phyloP scores from a whole-genome alignment of 2,888 invertebrate species.

The Salpingus planirostris region DNA sequence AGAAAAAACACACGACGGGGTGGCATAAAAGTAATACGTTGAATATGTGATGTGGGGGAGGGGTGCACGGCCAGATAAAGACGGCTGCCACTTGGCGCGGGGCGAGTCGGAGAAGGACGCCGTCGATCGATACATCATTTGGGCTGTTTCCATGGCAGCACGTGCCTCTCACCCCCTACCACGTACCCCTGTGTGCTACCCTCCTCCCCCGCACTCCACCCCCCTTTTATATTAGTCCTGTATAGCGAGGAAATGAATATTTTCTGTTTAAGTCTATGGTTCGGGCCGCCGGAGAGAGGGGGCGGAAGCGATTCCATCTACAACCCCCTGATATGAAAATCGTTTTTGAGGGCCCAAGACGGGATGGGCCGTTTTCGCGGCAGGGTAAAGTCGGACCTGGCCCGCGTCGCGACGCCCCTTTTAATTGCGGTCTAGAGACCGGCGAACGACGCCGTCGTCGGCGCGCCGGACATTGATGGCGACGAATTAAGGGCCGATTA shows the following conservation, averaged over 20 bases:
- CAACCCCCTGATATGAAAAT: too few species aligned
- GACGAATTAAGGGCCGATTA: too few species aligned
- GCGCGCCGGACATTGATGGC: too few species aligned
- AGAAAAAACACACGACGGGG: slow-evolving; percentile 44
- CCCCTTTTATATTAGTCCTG: slow-evolving; percentile 38
- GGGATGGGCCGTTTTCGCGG: too few species aligned
- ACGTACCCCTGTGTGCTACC: slow-evolving; percentile 29
- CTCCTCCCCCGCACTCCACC: slow-evolving; percentile 20
- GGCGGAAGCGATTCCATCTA: too few species aligned
- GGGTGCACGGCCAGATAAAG: slow-evolving; percentile 29
- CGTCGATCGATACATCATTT: slow-evolving; percentile 46
- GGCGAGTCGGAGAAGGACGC: slow-evolving; percentile 36
- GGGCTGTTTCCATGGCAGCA: slow-evolving; percentile 47
- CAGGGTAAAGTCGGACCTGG: too few species aligned
- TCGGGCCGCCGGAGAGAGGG: too few species aligned
- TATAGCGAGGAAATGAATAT: slow-evolving; percentile 40
- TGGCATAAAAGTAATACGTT: slow-evolving; percentile 44
- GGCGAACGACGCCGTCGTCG: too few species aligned
- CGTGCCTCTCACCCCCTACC: slow-evolving; percentile 38
- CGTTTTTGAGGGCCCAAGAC: too few species aligned
- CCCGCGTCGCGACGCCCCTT: too few species aligned
- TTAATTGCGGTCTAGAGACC: too few species aligned
- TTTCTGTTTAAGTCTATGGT: slow-evolving; percentile 39
- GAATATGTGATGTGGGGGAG: slow-evolving; percentile 44
- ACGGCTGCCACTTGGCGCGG: slow-evolving; percentile 24